These are phyloP conservation scores for Oreamnos americanus DNA, from an alignment of 2,113 vertebrate genomes.

Conservation along the genomic window DNA sequence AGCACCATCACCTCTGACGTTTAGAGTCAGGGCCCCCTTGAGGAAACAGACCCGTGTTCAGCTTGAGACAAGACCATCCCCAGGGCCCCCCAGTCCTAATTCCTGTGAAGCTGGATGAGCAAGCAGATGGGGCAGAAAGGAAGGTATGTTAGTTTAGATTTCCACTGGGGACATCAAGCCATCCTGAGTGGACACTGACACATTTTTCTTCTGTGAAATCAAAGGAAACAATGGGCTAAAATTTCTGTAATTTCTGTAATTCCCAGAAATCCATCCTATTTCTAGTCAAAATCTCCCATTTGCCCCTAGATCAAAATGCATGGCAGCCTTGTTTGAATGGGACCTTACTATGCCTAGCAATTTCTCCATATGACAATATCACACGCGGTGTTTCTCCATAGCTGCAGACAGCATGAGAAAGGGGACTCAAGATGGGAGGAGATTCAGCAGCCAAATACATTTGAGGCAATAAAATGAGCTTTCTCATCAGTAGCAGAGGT, in stretches of 20 bases:
- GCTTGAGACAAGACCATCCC: not conserved
- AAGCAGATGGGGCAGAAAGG: not conserved
- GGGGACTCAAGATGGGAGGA: too few species aligned
- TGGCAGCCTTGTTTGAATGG: not conserved
- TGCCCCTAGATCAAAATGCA: not conserved
- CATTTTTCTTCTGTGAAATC: not conserved
- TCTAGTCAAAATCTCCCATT: not conserved
- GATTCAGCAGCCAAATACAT: not conserved
- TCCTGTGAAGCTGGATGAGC: not conserved
- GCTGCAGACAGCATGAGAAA: not conserved
- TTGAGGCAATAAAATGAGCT: not conserved
- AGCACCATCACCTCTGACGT: not conserved
- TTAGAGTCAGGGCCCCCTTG: not conserved
- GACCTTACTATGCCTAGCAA: not conserved
- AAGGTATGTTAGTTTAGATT: not conserved
- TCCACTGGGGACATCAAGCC: not conserved
- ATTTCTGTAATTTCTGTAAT: not conserved
- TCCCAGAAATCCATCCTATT: not conserved
- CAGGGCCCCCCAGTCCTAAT: not conserved
- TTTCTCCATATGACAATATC: not conserved
- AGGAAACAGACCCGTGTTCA: not conserved
- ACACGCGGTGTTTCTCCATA: not conserved
- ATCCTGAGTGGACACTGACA: not conserved
- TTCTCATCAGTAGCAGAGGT: not conserved
- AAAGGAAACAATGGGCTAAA: not conserved